Percentiles rank a stretch among this genome's conserved stretches.
Conservation (phyloP, 2,797 vertebrate genomes). For the Anguilla megastoma region DNA sequence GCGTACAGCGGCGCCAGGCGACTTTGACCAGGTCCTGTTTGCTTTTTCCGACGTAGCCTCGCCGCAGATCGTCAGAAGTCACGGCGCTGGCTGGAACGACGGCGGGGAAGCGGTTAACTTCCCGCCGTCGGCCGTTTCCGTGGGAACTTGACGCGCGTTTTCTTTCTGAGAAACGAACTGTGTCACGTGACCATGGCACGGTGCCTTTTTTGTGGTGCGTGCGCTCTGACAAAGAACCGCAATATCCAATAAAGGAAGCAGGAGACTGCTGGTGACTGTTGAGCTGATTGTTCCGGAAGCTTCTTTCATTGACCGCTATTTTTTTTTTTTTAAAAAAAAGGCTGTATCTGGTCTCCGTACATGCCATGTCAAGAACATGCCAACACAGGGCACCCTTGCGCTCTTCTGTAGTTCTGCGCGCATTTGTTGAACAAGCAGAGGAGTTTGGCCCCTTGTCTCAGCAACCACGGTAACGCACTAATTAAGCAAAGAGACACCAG, state of each 20-base stretch:
- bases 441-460: not conserved
- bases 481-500: not conserved
- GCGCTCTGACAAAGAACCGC: not conserved
- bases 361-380: not conserved
- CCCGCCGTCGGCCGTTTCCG: too few relatives aligned
- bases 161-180: not conserved
- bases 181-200: not conserved
- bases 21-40: too few relatives aligned
- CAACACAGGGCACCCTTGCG: not conserved
- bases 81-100: not conserved
- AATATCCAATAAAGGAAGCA: not conserved
- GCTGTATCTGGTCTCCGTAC: not conserved
- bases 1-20: too few relatives aligned
- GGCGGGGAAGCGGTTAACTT: too few relatives aligned
- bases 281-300: not conserved
- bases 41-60: too few relatives aligned
- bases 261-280: not conserved
- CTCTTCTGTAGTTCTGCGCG: not conserved
- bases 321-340: too few relatives aligned
- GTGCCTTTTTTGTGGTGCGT: not conserved
- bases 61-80: too few relatives aligned
- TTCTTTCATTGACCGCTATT: not conserved
- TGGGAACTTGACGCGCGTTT: not conserved
- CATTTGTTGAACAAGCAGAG: not conserved
- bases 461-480: not conserved